A percentile compares a stretch with the other conserved stretches of the same genome.
These are phyloP conservation scores for Keiferia lycopersicella DNA, from an alignment of 2,888 invertebrate genomes.

Conservation along the genomic window DNA sequence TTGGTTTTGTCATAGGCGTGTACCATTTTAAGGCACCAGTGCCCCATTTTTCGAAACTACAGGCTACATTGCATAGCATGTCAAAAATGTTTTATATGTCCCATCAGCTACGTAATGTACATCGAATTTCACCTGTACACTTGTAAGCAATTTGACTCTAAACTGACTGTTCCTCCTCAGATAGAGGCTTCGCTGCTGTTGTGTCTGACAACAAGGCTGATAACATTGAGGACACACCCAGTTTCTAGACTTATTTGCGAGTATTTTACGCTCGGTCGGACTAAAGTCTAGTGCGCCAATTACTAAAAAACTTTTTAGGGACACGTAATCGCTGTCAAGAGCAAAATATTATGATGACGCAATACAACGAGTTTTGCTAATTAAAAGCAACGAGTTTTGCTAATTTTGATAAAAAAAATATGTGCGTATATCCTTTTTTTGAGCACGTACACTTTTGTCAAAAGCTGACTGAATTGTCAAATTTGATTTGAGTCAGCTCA, in stretches of 20 bases:
- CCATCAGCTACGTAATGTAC: too few species aligned
- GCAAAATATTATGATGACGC: slow-evolving; percentile 43
- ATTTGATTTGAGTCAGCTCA: not conserved
- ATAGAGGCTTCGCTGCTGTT: slow-evolving; percentile 72
- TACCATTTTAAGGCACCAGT: slow-evolving; percentile 43
- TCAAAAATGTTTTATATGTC: too few species aligned
- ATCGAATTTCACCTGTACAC: too few species aligned
- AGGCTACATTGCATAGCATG: too few species aligned
- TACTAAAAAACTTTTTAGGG: slow-evolving; percentile 32
- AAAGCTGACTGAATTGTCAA: not conserved
- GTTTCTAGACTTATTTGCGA: slow-evolving; percentile 87
- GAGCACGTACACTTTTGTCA: not conserved
- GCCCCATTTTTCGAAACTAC: too few species aligned
- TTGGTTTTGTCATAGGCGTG: slow-evolving; percentile 31
- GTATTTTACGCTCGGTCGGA: slow-evolving; percentile 88
- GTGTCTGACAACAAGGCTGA: slow-evolving; percentile 65
- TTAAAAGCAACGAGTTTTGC: too few species aligned
- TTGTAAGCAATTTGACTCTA: slow-evolving; percentile 75
- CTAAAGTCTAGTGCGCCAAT: slow-evolving; percentile 95
- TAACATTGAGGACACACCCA: slow-evolving; percentile 69
- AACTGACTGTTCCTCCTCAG: slow-evolving; percentile 74
- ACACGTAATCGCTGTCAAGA: slow-evolving; percentile 33
- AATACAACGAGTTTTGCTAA: slow-evolving; percentile 51
- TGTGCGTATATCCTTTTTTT: slow-evolving; percentile 25
- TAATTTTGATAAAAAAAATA: slow-evolving; percentile 61